Base-by-base conservation (phyloP, 2,797 vertebrate species). In the Lithobates sylvaticus region DNA sequence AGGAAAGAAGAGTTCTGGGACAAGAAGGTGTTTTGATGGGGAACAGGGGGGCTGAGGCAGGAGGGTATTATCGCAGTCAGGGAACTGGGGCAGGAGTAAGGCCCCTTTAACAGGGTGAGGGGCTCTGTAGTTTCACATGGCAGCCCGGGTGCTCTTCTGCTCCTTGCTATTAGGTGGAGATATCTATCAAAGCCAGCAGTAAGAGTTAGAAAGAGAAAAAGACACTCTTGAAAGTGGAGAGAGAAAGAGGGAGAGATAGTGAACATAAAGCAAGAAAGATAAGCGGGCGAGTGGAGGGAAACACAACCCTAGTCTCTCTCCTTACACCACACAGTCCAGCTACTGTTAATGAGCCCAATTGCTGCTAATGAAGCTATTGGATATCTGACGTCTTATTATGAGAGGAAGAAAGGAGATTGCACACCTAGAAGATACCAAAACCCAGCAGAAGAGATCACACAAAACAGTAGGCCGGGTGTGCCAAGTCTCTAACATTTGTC, bases 281-380 rank as follows among this genome's bases (percentile, higher is more conserved):
- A 82, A 61, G 44, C 39, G 67, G 44, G 64, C 44, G 65, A 85
- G 77, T 15, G 36, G 65, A 73, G 61, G 42, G 85, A 87, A 83
- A 87, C 32, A 21, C 27, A 73, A 87, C 74, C 58, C 74, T 32
- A 29, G 18, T 3, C 64, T 67, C 73, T 77, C 72, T 69, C 75
- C 58, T 78, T 67, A 78, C 76, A 81, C 65, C 16, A 18, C 47
- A 64, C 26, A 75, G 81, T 65, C 81, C 71, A 5, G 78, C 78
- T 44, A 34, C 47, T 83, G 85, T 82, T 82, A 87, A 87, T 78
- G 80, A 83, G 78, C 75, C 80, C 54, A 27, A 16, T 32, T 23
- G 73, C 74, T 82, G 75, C 79, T 86, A 87, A 87, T 87, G 80
- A 87, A 78, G 80, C 80, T 73, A 87, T 87, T 83, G 80, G 80